Evolutionary conservation across 2,888 invertebrate species (phyloP).

Genomic region (Penaeus monodon): DNA sequence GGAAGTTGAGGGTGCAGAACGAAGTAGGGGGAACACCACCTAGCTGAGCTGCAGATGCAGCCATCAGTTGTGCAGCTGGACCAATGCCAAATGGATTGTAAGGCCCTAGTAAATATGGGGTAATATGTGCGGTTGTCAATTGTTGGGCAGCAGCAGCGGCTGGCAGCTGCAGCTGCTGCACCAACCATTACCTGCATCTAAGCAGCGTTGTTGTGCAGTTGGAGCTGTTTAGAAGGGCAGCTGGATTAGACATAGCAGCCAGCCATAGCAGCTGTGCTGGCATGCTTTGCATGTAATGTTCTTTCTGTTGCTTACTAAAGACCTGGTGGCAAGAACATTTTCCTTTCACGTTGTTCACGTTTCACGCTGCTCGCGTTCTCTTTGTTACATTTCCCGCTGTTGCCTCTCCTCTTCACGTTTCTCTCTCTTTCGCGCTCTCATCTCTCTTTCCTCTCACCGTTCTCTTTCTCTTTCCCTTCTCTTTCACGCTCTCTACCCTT

Average conservation of each 20-base stretch:
- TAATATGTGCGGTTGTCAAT: conserved; percentile 61
- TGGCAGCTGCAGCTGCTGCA: conserved; percentile 53
- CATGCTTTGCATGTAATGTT: conserved; percentile 65
- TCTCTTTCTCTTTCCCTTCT: conserved; percentile 62
- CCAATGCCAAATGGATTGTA: conserved; percentile 64
- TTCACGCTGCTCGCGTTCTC: conserved; percentile 59
- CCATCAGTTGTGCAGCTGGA: conserved; percentile 63
- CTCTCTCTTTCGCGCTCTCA: conserved; percentile 64
- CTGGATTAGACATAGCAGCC: conserved; percentile 64
- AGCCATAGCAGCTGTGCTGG: conserved; percentile 64
- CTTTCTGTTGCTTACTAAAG: conserved; percentile 65
- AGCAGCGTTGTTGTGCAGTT: conserved; percentile 64
- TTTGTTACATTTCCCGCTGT: conserved; percentile 53
- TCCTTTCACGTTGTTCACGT: conserved; percentile 62
- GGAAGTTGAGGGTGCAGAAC: conserved; percentile 55
- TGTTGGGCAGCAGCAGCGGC: conserved; percentile 63
- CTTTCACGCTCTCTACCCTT: conserved; percentile 60
- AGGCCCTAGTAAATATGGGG: conserved; percentile 61
- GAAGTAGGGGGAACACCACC: conserved; percentile 68
- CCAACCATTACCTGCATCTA: conserved; percentile 61
- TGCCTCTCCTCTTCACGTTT: conserved; percentile 58
- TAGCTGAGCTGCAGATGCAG: conserved; percentile 65
- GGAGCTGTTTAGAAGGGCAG: conserved; percentile 64
- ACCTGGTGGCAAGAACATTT: conserved; percentile 65
- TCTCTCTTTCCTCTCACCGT: conserved; percentile 57